Percentiles rank a stretch among this genome's conserved stretches.
Evolutionary conservation across 2,113 vertebrate species (phyloP).

Genomic region (Festucalex cinctus): DNA sequence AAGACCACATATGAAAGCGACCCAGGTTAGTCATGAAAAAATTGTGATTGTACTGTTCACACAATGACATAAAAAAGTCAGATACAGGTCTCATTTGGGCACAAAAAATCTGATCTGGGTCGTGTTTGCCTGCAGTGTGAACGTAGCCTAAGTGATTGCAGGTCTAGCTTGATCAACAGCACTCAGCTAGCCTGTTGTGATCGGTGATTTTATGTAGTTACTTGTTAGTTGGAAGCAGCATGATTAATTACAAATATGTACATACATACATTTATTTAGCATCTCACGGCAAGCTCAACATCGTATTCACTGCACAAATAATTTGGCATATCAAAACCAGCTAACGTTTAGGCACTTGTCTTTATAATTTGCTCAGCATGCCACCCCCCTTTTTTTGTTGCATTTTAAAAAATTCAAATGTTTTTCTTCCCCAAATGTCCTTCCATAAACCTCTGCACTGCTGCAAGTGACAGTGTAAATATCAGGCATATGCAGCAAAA

Average conservation of each 20-base stretch:
- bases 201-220: neutral
- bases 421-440: neutral
- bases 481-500: constrained; percentile 14
- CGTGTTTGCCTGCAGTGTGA: too few relatives aligned
- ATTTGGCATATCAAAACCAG: neutral
- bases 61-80: too few relatives aligned
- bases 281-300: neutral
- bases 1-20: too few relatives aligned
- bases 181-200: neutral
- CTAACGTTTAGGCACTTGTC: neutral
- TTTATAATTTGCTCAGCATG: too few relatives aligned
- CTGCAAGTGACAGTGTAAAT: constrained; percentile 21
- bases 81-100: too few relatives aligned
- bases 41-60: too few relatives aligned
- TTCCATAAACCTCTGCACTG: constrained; percentile 2
- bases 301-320: neutral
- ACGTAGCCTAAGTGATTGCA: too few relatives aligned
- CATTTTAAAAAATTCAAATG: too few relatives aligned
- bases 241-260: neutral
- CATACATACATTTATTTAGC: neutral
- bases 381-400: neutral
- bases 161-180: neutral
- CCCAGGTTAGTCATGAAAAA: too few relatives aligned
- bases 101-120: too few relatives aligned
- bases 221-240: neutral